Base-by-base conservation (phyloP, 2,797 vertebrate genomes). In the Halcyon chelicuti region DNA sequence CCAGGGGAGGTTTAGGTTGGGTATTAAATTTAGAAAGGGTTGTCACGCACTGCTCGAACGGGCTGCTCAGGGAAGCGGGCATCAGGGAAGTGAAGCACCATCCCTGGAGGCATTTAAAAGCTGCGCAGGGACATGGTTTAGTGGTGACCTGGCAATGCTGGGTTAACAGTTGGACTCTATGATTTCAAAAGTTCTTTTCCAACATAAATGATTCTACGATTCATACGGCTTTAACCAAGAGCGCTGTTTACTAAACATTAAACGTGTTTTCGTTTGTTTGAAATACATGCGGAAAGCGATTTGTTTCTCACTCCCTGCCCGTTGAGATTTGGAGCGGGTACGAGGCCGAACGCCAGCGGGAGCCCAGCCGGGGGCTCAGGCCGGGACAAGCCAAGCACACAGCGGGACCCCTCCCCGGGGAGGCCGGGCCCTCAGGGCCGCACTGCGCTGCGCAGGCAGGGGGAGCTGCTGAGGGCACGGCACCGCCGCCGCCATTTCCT, bases 241-340 rank as follows among this genome's bases (percentile, higher is more conserved):
- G 6, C 4, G 6, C 12, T 12, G 4, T 13, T 47, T 62, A 15
- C 18, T 22, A 10, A 55, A 17, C 28, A 20, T 7, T 2, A n/a
- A 49, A 21, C 0, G 3, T 14, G 2, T 0, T 57, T 65, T 4
- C 14, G 13, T 10, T 31, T 61, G 26, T n/a, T 37, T 47, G 31
- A 37, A 40, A 19, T 2, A 6, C 4, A 8, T 0, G 3, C 0
- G 22, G 5, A 12, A 4, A 29, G 19, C 5, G 7, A 7, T 40
- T 33, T 10, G 18, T 4, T 46, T 18, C 3, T 15, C 20, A 4
- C 29, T 16, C 29, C 18, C 0, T 2, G 42, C 33, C 7, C 19
- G 0, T 0, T 0, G 33, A 22, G 2, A 3, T 12, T 10, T 0
- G 40, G 39, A 8, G 14, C 10, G 14, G 15, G 2, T 0, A 2